phyloP scores from a whole-genome alignment of 2,888 invertebrate species.

The Ctenicera cuprea region DNA sequence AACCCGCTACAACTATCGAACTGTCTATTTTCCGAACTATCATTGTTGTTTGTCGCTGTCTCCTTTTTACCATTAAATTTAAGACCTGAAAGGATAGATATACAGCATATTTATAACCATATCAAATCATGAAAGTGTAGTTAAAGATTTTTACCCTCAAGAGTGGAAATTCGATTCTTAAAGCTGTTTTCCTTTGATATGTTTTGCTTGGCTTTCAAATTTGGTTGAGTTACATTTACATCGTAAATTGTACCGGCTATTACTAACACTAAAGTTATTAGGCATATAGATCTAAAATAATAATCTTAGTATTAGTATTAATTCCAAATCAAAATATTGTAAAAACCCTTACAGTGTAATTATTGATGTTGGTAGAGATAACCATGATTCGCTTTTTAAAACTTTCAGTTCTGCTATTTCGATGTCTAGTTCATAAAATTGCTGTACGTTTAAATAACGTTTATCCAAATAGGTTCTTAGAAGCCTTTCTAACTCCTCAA shows the following conservation, averaged over 20 bases:
- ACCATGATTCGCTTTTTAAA: slow-evolving; percentile 64
- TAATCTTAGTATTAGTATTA: slow-evolving; percentile 6
- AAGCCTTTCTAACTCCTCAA: slow-evolving; percentile 64
- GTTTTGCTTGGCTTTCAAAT: slow-evolving; percentile 13
- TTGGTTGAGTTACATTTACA: slow-evolving; percentile 49
- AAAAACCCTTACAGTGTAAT: slow-evolving; percentile 66
- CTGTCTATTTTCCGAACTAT: slow-evolving; percentile 14
- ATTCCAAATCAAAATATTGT: neutral
- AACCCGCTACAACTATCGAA: slow-evolving; percentile 48
- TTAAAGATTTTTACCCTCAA: slow-evolving; percentile 20
- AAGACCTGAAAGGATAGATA: neutral
- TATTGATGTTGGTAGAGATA: slow-evolving; percentile 66
- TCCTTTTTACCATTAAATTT: slow-evolving; percentile 12
- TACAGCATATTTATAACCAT: too few relatives aligned
- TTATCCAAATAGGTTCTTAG: slow-evolving; percentile 65
- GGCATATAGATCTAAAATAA: slow-evolving; percentile 59
- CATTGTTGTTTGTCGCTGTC: neutral
- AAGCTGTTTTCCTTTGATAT: neutral
- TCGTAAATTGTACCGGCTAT: slow-evolving; percentile 59
- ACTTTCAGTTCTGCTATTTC: slow-evolving; percentile 67
- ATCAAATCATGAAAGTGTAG: too few relatives aligned
- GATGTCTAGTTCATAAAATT: slow-evolving; percentile 68
- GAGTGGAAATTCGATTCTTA: slow-evolving; percentile 9
- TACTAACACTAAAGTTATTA: slow-evolving; percentile 61
- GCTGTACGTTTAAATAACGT: slow-evolving; percentile 65